phyloP scores from a whole-genome alignment of 2,113 vertebrate genomes.

The Hyla sarda region DNA sequence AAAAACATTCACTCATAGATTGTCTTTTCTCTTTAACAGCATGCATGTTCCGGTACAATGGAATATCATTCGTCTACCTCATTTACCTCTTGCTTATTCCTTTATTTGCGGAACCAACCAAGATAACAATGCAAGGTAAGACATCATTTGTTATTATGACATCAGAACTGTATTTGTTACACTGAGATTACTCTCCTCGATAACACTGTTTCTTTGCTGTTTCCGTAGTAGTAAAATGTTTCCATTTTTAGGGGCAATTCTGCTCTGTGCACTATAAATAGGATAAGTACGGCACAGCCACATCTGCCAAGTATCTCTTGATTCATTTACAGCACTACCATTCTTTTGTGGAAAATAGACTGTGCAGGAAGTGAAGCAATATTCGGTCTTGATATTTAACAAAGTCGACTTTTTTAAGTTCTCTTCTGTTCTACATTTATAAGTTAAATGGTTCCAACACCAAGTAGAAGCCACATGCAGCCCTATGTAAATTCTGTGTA shows the following conservation, averaged over 20 bases:
- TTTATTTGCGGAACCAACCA: constrained; percentile 92
- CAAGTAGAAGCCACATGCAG: background rate
- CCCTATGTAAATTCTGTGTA: background rate
- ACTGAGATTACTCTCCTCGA: too few species aligned
- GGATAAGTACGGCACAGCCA: background rate
- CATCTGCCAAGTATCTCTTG: background rate
- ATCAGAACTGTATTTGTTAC: too few species aligned
- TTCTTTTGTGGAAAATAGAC: background rate
- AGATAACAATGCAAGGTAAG: constrained; percentile 95
- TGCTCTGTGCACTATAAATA: background rate
- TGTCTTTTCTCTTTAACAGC: constrained; percentile 73
- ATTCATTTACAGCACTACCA: background rate
- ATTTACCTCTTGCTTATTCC: constrained; percentile 97
- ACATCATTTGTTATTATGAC: background rate
- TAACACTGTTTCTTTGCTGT: background rate
- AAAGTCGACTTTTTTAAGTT: background rate
- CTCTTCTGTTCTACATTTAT: background rate
- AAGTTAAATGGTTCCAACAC: background rate
- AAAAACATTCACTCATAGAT: background rate
- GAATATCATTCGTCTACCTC: constrained; percentile 97
- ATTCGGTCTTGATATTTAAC: background rate
- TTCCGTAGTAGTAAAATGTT: background rate
- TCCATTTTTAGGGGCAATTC: background rate
- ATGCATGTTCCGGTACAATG: constrained; percentile 97
- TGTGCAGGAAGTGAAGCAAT: background rate